Percentiles rank a stretch among this genome's conserved stretches.
These are phyloP conservation scores for Tachina fera DNA, from an alignment of 2,888 invertebrate genomes.

Conservation along the genomic window DNA sequence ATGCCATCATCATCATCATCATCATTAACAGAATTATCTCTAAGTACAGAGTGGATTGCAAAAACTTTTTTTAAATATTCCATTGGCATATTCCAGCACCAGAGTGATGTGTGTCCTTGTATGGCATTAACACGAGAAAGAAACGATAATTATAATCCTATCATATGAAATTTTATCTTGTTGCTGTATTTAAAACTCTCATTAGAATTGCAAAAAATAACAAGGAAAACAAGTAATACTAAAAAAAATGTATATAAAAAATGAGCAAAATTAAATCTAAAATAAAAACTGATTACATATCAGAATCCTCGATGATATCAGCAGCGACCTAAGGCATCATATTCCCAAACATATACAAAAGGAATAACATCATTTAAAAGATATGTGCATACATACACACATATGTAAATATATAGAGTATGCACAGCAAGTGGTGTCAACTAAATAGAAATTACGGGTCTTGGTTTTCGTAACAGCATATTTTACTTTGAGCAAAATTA, in stretches of 20 bases:
- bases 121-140: conserved; percentile 22
- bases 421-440: conserved; percentile 26
- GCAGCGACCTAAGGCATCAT: conserved; percentile 46
- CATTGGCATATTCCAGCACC: conserved; percentile 55
- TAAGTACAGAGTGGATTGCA: neutral
- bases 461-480: no score
- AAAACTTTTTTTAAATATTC: conserved; percentile 27
- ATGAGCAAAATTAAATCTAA: conserved; percentile 39
- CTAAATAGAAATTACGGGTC: neutral
- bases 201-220: conserved; percentile 66
- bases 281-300: conserved; percentile 65
- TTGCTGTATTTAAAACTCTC: conserved; percentile 56
- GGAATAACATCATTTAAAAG: conserved; percentile 9
- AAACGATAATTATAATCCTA: conserved; percentile 65
- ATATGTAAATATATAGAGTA: neutral
- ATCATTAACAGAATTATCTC: conserved; percentile 10
- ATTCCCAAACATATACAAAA: conserved; percentile 32
- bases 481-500: no score
- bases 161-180: conserved; percentile 61
- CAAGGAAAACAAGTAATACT: conserved; percentile 12
- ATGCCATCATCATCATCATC: conserved; percentile 3
- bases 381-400: no score
- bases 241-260: neutral
- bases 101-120: conserved; percentile 48
- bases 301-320: conserved; percentile 67